phyloP scores from a whole-genome alignment of 2,797 vertebrate species.

The Taeniopygia guttata region DNA sequence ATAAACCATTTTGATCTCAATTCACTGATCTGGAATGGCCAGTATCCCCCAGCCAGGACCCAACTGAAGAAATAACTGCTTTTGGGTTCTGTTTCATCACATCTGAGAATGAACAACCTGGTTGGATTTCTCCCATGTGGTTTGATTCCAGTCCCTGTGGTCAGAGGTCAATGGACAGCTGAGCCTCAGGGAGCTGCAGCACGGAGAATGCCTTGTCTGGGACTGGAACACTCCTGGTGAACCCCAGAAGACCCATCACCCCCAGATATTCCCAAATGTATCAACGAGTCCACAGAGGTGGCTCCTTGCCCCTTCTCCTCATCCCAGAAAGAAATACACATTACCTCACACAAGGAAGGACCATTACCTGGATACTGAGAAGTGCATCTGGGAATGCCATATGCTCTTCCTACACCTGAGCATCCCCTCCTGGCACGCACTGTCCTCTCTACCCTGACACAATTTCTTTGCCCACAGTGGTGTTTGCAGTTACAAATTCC shows the following conservation, averaged over 20 bases:
- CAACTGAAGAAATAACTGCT: background rate
- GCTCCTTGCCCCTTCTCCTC: background rate
- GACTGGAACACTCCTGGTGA: background rate
- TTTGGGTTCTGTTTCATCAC: background rate
- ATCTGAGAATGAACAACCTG: background rate
- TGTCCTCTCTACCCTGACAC: background rate
- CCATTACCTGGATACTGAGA: background rate
- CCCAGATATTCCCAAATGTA: background rate
- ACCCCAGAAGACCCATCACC: background rate
- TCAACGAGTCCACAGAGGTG: background rate
- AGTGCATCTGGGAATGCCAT: background rate
- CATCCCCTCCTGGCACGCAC: background rate
- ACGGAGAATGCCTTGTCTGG: background rate
- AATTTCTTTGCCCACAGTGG: background rate
- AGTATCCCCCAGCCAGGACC: fast-evolving
- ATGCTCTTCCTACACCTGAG: background rate
- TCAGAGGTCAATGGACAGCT: background rate
- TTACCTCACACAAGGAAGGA: background rate
- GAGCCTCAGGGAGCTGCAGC: background rate
- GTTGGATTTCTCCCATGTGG: background rate
- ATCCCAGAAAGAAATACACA: background rate
- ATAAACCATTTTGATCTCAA: background rate
- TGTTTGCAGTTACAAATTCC: background rate
- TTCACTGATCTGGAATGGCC: background rate
- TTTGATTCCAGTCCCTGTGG: background rate